These are phyloP conservation scores for Sardina pilchardus DNA, from an alignment of 2,113 vertebrate genomes.

Conservation along the genomic window DNA sequence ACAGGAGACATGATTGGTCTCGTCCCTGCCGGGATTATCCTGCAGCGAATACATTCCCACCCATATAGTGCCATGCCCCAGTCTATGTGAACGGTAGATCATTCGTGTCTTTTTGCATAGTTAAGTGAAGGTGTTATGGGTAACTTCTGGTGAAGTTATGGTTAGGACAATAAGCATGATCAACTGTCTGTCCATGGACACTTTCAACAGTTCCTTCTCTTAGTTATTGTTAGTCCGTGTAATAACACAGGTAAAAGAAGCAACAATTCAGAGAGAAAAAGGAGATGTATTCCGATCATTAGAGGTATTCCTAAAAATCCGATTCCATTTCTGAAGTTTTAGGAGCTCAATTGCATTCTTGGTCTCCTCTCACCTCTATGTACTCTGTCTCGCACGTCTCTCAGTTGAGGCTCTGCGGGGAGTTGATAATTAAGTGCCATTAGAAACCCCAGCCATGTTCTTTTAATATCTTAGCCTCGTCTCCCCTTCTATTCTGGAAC, in stretches of 20 bases:
- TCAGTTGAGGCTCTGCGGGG: background rate
- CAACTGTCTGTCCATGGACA: background rate
- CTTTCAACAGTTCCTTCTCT: background rate
- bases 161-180: background rate
- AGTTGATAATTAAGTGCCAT: background rate
- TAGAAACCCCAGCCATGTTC: background rate
- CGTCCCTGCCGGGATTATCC: background rate
- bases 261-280: background rate
- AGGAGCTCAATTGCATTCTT: background rate
- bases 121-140: background rate
- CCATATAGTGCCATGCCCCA: background rate
- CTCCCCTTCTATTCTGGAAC: slow-evolving; percentile 10
- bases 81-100: background rate
- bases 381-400: background rate
- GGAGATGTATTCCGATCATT: background rate
- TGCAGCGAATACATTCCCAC: background rate
- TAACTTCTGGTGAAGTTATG: background rate
- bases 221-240: background rate
- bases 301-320: background rate
- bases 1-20: background rate
- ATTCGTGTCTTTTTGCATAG: background rate
- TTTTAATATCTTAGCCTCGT: background rate
- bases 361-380: background rate
- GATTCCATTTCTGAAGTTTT: background rate
- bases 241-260: background rate